Conservation (phyloP, 2,797 vertebrate genomes). For the Corythornis leucogaster region DNA sequence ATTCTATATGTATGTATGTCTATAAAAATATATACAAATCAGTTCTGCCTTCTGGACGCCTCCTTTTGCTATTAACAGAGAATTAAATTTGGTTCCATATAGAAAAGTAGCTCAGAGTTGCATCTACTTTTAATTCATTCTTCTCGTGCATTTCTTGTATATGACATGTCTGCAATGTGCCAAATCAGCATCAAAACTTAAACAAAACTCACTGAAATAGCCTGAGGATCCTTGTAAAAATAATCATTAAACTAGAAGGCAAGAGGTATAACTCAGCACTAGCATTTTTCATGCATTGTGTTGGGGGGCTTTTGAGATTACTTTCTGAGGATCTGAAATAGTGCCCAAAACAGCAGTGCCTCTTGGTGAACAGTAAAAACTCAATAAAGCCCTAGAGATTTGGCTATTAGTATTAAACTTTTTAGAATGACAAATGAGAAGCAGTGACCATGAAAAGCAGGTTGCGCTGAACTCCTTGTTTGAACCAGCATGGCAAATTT, state of each 20-base stretch:
- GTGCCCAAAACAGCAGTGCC: not conserved
- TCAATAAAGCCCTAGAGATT: slow-evolving; percentile 25
- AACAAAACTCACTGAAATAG: slow-evolving; percentile 30
- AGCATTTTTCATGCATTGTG: slow-evolving; percentile 13
- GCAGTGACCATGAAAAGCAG: slow-evolving; percentile 76
- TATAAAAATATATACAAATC: not conserved
- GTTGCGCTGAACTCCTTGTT: slow-evolving; percentile 38
- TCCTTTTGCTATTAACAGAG: slow-evolving; percentile 61
- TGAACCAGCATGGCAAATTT: slow-evolving; percentile 23
- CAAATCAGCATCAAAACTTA: slow-evolving; percentile 44
- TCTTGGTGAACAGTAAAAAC: not conserved
- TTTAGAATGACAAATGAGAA: slow-evolving; percentile 82
- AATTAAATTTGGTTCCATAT: slow-evolving; percentile 57
- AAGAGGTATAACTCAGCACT: slow-evolving; percentile 25
- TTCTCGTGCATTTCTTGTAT: slow-evolving; percentile 45
- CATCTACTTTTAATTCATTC: slow-evolving; percentile 58
- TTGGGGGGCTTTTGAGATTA: not conserved
- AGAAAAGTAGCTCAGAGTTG: slow-evolving; percentile 40
- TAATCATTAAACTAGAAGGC: slow-evolving; percentile 1
- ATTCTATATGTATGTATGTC: not conserved
- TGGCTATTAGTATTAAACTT: slow-evolving; percentile 46
- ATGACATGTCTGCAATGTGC: slow-evolving; percentile 16
- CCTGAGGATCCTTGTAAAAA: not conserved
- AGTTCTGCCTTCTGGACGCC: slow-evolving; percentile 55
- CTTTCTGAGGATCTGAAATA: slow-evolving; percentile 18